Evolutionary conservation across 2,113 vertebrate species (phyloP).

Genomic region (Neolamprologus fasciatus): DNA sequence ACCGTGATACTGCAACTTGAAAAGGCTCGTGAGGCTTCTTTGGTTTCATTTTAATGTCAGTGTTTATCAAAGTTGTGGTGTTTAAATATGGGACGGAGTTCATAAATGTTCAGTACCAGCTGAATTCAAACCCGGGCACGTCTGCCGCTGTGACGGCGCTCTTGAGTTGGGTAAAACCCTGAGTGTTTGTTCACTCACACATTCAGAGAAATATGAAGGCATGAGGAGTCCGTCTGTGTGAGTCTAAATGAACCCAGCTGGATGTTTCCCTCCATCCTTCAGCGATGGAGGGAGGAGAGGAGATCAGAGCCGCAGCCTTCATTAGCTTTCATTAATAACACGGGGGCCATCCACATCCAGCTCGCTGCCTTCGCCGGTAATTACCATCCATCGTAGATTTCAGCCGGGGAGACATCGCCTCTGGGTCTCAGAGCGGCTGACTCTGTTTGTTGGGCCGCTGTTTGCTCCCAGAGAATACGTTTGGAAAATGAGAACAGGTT

Average conservation of each 20-base stretch:
- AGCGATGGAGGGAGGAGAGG: neutral
- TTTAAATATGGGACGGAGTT: neutral
- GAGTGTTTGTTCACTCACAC: neutral
- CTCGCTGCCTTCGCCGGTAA: neutral
- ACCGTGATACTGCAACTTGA: neutral
- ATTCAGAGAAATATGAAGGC: neutral
- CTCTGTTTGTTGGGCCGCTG: neutral
- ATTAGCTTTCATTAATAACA: neutral
- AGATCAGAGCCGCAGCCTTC: neutral
- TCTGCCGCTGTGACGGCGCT: neutral
- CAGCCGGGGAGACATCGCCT: neutral
- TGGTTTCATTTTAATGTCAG: neutral
- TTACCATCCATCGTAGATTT: neutral
- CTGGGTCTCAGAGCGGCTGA: neutral
- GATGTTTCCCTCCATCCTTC: neutral
- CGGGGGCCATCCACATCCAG: neutral
- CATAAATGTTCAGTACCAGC: neutral
- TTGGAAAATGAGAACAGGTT: neutral
- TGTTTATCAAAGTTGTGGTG: neutral
- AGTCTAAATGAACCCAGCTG: neutral
- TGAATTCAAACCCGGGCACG: neutral
- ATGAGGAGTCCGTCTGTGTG: neutral
- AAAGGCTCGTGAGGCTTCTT: neutral
- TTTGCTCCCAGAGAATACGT: neutral
- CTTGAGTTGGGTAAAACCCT: neutral